Percentiles rank a stretch among this genome's conserved stretches.
phyloP scores from a whole-genome alignment of 1,140 invertebrate genomes.

The Phymorhynchus buccinoides region DNA sequence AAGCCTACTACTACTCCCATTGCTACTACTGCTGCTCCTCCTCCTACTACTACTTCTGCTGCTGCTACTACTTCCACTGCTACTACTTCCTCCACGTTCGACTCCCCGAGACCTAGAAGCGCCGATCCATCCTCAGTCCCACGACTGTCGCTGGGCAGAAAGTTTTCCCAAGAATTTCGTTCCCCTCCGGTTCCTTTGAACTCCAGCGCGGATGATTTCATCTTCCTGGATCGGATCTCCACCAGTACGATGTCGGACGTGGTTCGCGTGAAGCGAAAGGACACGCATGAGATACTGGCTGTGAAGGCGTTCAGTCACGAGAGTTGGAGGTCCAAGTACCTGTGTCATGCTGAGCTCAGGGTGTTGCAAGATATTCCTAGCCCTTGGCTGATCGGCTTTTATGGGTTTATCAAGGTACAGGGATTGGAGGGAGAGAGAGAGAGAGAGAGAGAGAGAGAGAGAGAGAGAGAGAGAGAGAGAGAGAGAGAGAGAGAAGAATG shows the following conservation, averaged over 20 bases:
- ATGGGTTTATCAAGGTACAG: neutral
- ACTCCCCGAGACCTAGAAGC: no score
- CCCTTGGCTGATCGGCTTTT: neutral
- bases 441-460: no score
- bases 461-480: no score
- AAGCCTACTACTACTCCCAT: no score
- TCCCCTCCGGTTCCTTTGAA: neutral
- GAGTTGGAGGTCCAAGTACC: slow-evolving; percentile 24
- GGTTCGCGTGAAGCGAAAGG: neutral
- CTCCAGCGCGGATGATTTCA: neutral
- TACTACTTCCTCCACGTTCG: no score
- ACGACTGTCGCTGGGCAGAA: neutral
- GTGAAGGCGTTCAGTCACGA: slow-evolving; percentile 11
- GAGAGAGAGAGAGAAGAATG: no score
- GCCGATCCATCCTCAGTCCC: no score
- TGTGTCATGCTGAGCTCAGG: slow-evolving; percentile 12
- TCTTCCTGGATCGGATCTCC: neutral
- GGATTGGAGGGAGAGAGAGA: no score
- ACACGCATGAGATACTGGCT: neutral
- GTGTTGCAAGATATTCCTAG: neutral
- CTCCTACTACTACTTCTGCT: no score
- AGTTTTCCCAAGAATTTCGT: neutral
- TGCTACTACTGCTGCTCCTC: no score
- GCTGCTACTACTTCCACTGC: no score
- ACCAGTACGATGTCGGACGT: slow-evolving; percentile 16